Base-by-base conservation (phyloP, 2,888 invertebrate genomes). In the Sipunculus nudus region DNA sequence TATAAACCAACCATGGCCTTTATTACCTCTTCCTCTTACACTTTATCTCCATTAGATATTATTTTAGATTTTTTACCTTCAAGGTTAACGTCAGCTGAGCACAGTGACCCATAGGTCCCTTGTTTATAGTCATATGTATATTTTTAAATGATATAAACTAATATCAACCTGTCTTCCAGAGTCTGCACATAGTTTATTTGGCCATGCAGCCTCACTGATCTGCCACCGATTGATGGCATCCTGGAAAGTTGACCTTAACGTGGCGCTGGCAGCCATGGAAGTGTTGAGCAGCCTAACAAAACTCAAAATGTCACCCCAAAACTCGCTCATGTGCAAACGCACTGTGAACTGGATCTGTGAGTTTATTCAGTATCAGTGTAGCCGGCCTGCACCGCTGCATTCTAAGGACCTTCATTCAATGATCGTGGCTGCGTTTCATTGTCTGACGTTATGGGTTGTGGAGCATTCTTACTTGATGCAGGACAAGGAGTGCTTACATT, bases 331-430 rank as follows among this genome's bases (percentile, higher is more conserved):
- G 79, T 80, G 81, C 64, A 83, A 81, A 61, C 72, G 79, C 4
- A 79, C 81, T 16, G 96, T 98, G 25, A 96, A 96, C 77, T 97
- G 96, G 93, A 89, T 99, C 59, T 99, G 98, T 85, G 96, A 98
- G 86, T 98, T 97, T 86, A 96, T 99, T 75, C 91, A 93, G 55
- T 92, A 92, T 82, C 96, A 96, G 83, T 96, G 96, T 86, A 92
- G 92, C 75, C 89, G 95, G 68, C 97, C 95, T 55, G 97, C 94
- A 55, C 96, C 90, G 59, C 93, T 91, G 43, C 96, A 96, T 86
- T 95, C 95, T 40, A 93, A 94, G 53, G 71, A 75, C 92, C 94
- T 72, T 91, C 99, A 59, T 93, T 96, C 87, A 87, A 92, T 80
- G 92, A 97, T 85, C 88, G 96, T 79, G 88, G 94, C 86, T 13